Conservation (phyloP, 2,797 vertebrate genomes). For the Lepus townsendii region DNA sequence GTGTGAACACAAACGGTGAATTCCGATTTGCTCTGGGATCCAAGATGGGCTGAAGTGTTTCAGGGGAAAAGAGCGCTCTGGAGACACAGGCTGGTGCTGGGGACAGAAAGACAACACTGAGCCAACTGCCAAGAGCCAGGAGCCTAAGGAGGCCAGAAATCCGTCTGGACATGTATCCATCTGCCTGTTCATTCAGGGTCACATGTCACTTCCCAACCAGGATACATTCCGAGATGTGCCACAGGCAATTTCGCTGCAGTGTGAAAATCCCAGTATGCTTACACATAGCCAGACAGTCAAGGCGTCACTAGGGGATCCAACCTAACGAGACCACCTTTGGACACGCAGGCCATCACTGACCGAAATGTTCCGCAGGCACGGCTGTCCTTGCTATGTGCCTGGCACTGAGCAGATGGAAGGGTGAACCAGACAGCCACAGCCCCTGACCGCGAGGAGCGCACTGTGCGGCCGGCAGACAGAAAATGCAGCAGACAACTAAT, state of each 20-base stretch:
- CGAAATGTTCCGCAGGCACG: too few species aligned
- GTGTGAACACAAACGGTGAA: neutral
- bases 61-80: accelerated
- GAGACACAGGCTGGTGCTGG: neutral
- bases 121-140: neutral
- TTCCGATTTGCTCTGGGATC: neutral
- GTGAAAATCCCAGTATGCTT: neutral
- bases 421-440: neutral
- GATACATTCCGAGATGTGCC: neutral
- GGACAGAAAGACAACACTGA: neutral
- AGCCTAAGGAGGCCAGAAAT: neutral
- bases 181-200: neutral
- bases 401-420: neutral
- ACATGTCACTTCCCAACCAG: neutral
- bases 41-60: neutral
- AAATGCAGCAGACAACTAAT: neutral
- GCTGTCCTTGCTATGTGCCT: too few species aligned
- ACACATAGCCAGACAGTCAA: neutral
- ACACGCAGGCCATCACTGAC: neutral
- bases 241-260: too few species aligned
- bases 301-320: neutral
- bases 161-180: accelerated
- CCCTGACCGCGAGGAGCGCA: neutral
- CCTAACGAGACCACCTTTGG: neutral
- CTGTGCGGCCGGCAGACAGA: neutral